These are phyloP conservation scores for Capitella teleta DNA, from an alignment of 1,140 invertebrate genomes.

Conservation along the genomic window DNA sequence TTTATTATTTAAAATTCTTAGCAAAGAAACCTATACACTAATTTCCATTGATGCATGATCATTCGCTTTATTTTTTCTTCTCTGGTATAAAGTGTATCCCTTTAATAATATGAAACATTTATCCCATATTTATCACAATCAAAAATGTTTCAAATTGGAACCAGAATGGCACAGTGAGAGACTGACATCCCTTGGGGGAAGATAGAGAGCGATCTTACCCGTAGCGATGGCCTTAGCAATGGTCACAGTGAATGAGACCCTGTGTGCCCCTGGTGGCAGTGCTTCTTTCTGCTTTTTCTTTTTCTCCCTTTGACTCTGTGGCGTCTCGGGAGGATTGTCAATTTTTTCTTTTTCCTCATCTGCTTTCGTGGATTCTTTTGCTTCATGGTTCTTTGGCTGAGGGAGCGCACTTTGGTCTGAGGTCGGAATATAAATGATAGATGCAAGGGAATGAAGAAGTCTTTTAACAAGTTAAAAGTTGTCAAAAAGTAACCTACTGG, in stretches of 20 bases:
- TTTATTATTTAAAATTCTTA: not conserved
- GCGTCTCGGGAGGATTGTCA: no score
- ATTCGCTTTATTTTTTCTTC: not conserved
- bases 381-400: no score
- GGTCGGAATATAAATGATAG: no score
- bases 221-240: conserved; percentile 23
- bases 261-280: conserved; percentile 14
- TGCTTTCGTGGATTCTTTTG: no score
- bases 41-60: not conserved
- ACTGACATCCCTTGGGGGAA: not conserved
- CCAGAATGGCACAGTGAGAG: not conserved
- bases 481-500: no score
- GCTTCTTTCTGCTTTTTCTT: conserved; percentile 14
- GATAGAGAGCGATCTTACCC: conserved; percentile 14
- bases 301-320: no score
- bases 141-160: not conserved
- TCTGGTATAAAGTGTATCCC: not conserved
- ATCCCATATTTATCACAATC: not conserved
- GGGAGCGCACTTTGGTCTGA: no score
- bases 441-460: no score
- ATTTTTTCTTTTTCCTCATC: no score
- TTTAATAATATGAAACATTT: not conserved
- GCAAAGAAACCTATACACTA: no score
- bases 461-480: no score
- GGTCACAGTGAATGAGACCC: conserved; percentile 25